Conservation (phyloP, 2,113 vertebrate species). For the Sebastes schlegelii region DNA sequence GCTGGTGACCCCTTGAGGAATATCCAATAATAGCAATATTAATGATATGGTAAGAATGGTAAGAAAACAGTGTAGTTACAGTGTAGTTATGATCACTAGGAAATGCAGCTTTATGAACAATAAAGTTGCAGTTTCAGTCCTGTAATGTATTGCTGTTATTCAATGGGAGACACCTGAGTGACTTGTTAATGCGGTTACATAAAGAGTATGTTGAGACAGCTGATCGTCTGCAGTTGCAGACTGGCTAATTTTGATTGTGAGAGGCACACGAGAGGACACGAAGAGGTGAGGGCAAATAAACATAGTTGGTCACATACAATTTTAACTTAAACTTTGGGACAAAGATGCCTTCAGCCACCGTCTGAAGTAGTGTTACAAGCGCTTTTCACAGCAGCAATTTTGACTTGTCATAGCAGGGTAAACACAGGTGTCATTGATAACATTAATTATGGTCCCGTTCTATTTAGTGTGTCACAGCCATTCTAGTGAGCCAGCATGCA, state of each 20-base stretch:
- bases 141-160: slow-evolving; percentile 8
- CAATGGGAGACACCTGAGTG: background rate
- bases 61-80: background rate
- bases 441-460: no score
- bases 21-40: background rate
- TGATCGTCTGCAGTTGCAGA: background rate
- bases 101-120: background rate
- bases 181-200: slow-evolving; percentile 26
- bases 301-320: background rate
- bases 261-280: background rate
- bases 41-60: background rate
- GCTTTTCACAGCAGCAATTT: no score
- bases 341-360: background rate
- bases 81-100: background rate
- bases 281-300: background rate
- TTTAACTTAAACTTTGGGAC: background rate
- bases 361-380: no score
- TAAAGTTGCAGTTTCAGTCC: background rate
- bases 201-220: slow-evolving; percentile 14
- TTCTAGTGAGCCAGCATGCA: no score
- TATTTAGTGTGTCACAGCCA: no score
- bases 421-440: no score
- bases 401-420: no score
- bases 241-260: slow-evolving; percentile 6
- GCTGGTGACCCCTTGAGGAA: background rate